Conservation (phyloP, 2,888 invertebrate genomes). For the Tipula vernalis region DNA sequence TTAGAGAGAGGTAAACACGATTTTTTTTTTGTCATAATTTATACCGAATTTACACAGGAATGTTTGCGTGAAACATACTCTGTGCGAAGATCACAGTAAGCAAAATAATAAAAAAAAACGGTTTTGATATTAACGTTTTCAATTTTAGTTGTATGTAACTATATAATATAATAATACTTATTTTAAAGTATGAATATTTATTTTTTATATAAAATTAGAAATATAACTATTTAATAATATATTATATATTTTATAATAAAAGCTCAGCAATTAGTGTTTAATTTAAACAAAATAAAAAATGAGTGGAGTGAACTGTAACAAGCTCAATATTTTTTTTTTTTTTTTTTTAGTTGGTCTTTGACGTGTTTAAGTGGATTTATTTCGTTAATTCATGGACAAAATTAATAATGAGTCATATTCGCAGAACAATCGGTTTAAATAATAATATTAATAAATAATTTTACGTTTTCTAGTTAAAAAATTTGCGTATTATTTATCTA, state of each 20-base stretch:
- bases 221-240: background rate
- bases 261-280: background rate
- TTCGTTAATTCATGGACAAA: background rate
- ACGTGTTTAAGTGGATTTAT: background rate
- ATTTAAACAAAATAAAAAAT: background rate
- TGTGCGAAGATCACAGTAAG: background rate
- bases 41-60: background rate
- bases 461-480: background rate
- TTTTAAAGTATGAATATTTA: constrained; percentile 4
- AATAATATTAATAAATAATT: background rate
- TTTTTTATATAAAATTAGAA: background rate
- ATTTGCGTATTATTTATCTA: too few species aligned
- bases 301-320: background rate
- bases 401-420: background rate
- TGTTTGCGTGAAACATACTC: background rate
- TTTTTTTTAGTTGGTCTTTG: background rate
- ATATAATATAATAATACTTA: background rate
- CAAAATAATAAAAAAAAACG: background rate
- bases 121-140: background rate
- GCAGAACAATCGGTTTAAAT: background rate
- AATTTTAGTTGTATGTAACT: background rate
- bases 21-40: background rate
- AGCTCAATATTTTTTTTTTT: background rate
- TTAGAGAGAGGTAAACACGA: background rate
- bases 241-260: background rate